Evolutionary conservation across 2,113 vertebrate genomes (phyloP), one percentile per base, ranked within the genome.

Genomic region (Pontoporia blainvillei): DNA sequence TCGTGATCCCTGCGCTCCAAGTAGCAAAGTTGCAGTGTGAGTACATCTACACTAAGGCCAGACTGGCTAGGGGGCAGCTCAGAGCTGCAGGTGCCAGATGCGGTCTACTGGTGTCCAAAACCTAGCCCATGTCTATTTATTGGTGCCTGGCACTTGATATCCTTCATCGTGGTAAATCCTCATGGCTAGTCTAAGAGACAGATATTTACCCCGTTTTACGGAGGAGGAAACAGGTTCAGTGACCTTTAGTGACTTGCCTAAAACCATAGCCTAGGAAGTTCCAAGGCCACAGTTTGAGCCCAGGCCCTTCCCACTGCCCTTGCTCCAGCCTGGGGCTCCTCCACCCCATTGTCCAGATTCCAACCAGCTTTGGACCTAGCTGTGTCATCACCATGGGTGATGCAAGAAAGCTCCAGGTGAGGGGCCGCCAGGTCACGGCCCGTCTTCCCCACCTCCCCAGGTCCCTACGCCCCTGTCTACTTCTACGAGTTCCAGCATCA

Each of bases 401-500:
- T 36, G 21, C 13, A 85, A 21, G 44, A 75, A 64, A 61, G 20
- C 46, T 64, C 8, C 34, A 73, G 57, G 14, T n/a, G 27, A 83
- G 36, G 54, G 39, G 18, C 64, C 0, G 4, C 59, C 52, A 52
- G 12, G 18, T 79, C 72, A 86, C 0, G 0, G 8, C 41, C 49
- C 67, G 2, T 78, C 18, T 41, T 34, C 54, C n/a, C 11, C 44
- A 31, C 46, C 31, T 34, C 13, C 18, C 41, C 88, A 99, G 99
- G 99, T 84, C 98, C 97, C 13, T 99, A 98, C 0, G 98, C 98
- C 49, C 98, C 98, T 5, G 98, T 99, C 25, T 99, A 99, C 97
- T 93, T 99, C 81, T 99, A 99, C 41, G 99, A 99, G 97, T 99
- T 99, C 97, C 99, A 99, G 17, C 98, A 99, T 95, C 39, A 97